Evolutionary conservation across 2,113 vertebrate species (phyloP), one percentile per base, ranked within the genome.

Genomic region (Prunella fulvescens): DNA sequence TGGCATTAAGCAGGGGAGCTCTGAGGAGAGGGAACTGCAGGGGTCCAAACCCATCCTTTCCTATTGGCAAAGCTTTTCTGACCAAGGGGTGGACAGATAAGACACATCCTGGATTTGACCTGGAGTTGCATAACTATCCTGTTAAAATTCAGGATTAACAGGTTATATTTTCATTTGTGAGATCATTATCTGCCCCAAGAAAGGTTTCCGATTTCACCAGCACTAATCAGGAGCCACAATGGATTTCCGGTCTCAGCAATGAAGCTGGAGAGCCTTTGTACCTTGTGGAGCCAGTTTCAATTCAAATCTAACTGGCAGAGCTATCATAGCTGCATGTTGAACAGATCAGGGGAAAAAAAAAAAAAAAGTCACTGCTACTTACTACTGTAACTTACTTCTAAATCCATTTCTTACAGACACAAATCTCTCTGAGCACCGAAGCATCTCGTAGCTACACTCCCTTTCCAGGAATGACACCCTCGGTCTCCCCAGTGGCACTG

Each of bases 131-230:
- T 61, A 95, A 96, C 53, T 65, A 51, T 64, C 56, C 80, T 88
- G 86, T 65, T 86, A 83, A 90, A 93, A 94, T 92, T 96, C 94
- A 96, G 93, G 95, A 97, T 94, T 87, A 97, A 82, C 94, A 94
- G 96, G 95, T 95, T 95, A 88, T 88, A 96, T 92, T 96, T 96
- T 96, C 95, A 96, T 97, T 76, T 77, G 70, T 0, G 11, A 96
- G 94, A 94, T 95, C 48, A 37, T 84, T 96, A 96, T 96, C 95
- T 71, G 86, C 82, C 53, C 77, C 4, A 14, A 96, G 88, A 95
- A 95, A 94, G 93, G 93, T 93, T 96, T 97, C 93, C 42, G 20
- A 97, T 97, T 96, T 96, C 96, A 97, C 76, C 93, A 79, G 94
- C 93, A 39, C 93, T 96, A 95, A 96, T 93, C 94, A 95, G 90